Conservation (phyloP, 1,140 invertebrate species). For the Druon quercuslanigerum region DNA sequence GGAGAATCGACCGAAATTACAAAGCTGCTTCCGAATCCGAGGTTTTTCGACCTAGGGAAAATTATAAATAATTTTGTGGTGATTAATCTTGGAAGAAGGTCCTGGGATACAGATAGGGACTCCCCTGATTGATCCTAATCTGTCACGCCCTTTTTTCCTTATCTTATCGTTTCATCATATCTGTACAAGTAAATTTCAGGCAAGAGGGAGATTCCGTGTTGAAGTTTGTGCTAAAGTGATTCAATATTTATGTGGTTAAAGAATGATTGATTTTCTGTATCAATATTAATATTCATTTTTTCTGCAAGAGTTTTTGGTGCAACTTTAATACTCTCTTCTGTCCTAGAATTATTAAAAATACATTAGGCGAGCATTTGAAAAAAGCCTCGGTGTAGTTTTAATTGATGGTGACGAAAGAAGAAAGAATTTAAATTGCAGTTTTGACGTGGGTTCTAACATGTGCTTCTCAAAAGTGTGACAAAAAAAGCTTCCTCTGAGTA, state of each 20-base stretch:
- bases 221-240: background rate
- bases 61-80: slow-evolving; percentile 2
- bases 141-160: background rate
- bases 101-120: background rate
- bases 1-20: background rate
- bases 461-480: background rate
- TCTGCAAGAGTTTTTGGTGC: too few species aligned
- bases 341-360: background rate
- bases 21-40: background rate
- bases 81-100: background rate
- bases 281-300: too few species aligned
- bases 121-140: slow-evolving; percentile 21
- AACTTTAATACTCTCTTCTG: background rate
- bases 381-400: background rate
- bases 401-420: background rate
- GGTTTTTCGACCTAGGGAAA: too few species aligned
- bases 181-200: background rate
- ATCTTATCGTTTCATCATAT: slow-evolving; percentile 26
- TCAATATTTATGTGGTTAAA: too few species aligned
- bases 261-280: too few species aligned
- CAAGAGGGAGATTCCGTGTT: background rate
- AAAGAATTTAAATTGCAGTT: background rate
- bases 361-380: background rate
- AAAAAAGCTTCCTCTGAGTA: background rate
- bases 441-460: background rate